These are phyloP conservation scores for Hafferia zeledoni DNA, from an alignment of 2,797 vertebrate genomes.

Conservation along the genomic window DNA sequence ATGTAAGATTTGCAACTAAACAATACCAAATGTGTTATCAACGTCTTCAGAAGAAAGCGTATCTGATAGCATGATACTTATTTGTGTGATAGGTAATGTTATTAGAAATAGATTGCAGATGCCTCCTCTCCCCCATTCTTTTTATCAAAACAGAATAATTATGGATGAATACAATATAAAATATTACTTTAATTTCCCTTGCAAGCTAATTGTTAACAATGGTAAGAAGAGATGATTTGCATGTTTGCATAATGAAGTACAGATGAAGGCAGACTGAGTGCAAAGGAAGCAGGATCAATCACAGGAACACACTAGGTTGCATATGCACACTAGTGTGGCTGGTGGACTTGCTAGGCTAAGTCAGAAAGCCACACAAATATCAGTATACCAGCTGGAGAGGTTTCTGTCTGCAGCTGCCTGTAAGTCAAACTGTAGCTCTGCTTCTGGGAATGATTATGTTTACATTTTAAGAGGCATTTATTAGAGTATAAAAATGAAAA, in stretches of 20 bases:
- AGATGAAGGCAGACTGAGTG: not conserved
- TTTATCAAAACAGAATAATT: not conserved
- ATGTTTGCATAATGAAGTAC: not conserved
- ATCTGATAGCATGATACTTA: not conserved
- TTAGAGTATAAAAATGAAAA: not conserved
- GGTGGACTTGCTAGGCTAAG: not conserved
- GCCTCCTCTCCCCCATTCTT: not conserved
- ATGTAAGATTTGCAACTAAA: not conserved
- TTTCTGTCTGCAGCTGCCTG: not conserved
- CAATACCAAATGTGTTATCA: not conserved
- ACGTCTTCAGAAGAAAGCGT: not conserved
- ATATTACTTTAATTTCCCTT: not conserved
- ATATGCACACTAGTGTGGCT: not conserved
- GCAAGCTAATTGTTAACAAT: not conserved
- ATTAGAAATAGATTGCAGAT: not conserved
- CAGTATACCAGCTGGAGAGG: not conserved
- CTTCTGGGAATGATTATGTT: not conserved
- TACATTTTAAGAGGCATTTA: not conserved
- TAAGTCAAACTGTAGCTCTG: not conserved
- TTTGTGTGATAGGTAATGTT: not conserved
- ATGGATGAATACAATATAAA: not conserved
- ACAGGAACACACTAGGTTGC: not conserved
- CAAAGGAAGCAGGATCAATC: not conserved
- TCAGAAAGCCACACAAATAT: not conserved
- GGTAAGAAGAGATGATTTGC: not conserved